Percentiles rank a stretch among this genome's conserved stretches.
Conservation (phyloP, 2,797 vertebrate genomes). For the Sebastes oblongus region DNA sequence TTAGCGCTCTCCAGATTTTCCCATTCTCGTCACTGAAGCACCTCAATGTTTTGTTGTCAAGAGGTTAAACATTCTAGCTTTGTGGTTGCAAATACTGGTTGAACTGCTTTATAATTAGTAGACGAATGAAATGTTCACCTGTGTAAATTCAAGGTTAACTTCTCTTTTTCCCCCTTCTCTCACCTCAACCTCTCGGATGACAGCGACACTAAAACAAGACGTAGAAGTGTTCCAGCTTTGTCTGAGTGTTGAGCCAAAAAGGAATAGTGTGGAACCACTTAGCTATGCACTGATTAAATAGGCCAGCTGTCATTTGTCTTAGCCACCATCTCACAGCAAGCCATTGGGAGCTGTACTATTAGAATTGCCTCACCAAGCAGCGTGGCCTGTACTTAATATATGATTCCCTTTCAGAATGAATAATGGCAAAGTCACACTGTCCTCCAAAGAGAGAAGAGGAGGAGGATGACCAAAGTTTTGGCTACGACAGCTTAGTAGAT, state of each 20-base stretch:
- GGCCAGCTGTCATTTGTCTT: conserved; percentile 73
- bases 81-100: not conserved
- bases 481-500: not conserved
- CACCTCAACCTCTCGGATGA: conserved; percentile 3
- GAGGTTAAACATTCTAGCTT: not conserved
- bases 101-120: not conserved
- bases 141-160: conserved; percentile 14
- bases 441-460: conserved; percentile 38
- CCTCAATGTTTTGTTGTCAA: not conserved
- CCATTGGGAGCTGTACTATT: conserved; percentile 61
- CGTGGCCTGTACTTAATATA: conserved; percentile 35
- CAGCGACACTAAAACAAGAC: conserved; percentile 42
- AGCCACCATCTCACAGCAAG: conserved; percentile 54
- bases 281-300: conserved; percentile 70
- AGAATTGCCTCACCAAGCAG: conserved; percentile 59
- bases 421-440: conserved; percentile 55
- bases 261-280: conserved; percentile 59
- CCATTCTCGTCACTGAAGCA: not conserved
- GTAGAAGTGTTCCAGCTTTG: conserved; percentile 28
- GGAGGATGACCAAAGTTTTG: conserved; percentile 36
- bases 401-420: conserved; percentile 64
- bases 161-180: not conserved
- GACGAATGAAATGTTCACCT: not conserved
- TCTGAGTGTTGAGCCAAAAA: conserved; percentile 35
- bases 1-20: not conserved